phyloP scores from a whole-genome alignment of 2,888 invertebrate species.

The Phasia obesa region DNA sequence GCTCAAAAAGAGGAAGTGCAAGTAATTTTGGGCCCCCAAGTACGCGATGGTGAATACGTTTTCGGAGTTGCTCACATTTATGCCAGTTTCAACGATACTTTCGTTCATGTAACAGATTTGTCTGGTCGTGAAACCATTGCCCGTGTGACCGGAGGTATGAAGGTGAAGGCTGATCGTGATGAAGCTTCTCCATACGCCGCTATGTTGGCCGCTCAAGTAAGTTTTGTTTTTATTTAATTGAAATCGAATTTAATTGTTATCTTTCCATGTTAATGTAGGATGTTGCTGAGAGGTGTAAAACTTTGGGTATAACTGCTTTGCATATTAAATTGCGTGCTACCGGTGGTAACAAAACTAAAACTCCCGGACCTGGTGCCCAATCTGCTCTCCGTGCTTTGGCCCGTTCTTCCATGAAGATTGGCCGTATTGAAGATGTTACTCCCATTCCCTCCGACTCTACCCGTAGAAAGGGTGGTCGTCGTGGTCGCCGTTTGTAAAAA shows the following conservation, averaged over 20 bases:
- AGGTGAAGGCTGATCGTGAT: constrained; percentile 99
- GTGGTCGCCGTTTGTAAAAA: constrained; percentile 98
- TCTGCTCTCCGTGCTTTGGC: constrained; percentile 99
- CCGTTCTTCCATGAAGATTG: constrained; percentile 99
- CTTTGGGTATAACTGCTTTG: constrained; percentile 97
- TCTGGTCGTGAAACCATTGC: constrained; percentile 98
- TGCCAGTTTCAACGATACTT: constrained; percentile 99
- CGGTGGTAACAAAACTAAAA: constrained; percentile 99
- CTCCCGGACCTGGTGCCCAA: constrained; percentile 99
- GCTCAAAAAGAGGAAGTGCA: constrained; percentile 98
- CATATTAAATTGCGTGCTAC: constrained; percentile 99
- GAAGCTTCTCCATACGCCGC: constrained; percentile 99
- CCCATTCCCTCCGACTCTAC: constrained; percentile 99
- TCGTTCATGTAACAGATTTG: constrained; percentile 99
- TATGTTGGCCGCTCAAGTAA: constrained; percentile 99
- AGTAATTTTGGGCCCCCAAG: constrained; percentile 97
- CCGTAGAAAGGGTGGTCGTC: constrained; percentile 99
- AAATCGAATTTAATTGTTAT: background rate
- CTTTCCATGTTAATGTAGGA: constrained; percentile 85
- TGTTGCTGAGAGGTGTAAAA: constrained; percentile 99
- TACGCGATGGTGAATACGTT: constrained; percentile 97
- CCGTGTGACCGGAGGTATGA: constrained; percentile 99
- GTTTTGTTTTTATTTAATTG: constrained; percentile 20
- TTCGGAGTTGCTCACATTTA: constrained; percentile 99
- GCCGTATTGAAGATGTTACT: constrained; percentile 99